Base-by-base conservation (phyloP, 2,888 invertebrate genomes). In the Himalopsyche japonica region DNA sequence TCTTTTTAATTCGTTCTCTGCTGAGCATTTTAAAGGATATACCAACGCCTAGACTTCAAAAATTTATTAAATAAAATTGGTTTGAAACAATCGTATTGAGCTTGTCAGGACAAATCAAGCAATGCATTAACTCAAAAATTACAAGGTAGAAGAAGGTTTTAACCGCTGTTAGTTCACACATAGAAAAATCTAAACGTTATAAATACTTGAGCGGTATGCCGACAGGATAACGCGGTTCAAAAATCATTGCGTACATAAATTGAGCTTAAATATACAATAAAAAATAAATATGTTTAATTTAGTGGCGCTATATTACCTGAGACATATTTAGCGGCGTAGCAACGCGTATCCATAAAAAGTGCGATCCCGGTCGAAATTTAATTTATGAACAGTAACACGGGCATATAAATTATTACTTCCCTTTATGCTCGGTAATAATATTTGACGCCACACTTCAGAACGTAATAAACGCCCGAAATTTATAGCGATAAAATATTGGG, bases 251-350 rank as follows among this genome's bases (percentile, higher is more conserved):
- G 43, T 15, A 43, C 10, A 43, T 86, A 80, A 84, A 86, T 76
- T 27, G 80, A 20, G 32, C 81, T 84, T 81, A 47, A 87, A 87
- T 86, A 86, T 84, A 85, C 76, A 80, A 80, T 70, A 78, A 47
- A 43, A 43, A 82, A 47, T 43, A 81, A 79, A 81, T 77, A 82
- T 79, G 79, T 64, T 81, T 86, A 87, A 85, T 85, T 77, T 76
- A 77, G n/a, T 47, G 80, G 85, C 79, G 82, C 76, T 32, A 81
- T 87, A 48, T 87, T 85, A 83, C 81, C 48, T 47, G 81, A 87
- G 70, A 84, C 47, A 85, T 76, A 49, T 83, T 86, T 83, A 76
- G 57, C 20, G 57, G 20, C 49, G 57, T 7, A 20, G 57, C 57
- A 7, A 20, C 24, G 57, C 20, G 20, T 57, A 57, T 57, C 57